Evolutionary conservation across 2,888 invertebrate genomes (phyloP), one percentile per base, ranked within the genome.

Genomic region (Caenorhabditis sinica): DNA sequence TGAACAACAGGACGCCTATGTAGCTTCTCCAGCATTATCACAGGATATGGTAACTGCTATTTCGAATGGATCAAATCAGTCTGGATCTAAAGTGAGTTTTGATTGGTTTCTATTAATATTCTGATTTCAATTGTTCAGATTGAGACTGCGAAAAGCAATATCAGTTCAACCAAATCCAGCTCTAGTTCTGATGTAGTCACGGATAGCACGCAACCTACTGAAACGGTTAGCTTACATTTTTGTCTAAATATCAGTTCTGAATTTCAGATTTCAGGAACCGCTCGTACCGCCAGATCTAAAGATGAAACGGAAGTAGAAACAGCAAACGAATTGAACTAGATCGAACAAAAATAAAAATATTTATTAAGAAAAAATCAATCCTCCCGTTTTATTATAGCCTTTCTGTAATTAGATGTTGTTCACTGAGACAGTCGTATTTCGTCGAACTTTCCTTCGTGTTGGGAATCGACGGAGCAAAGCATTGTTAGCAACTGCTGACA

Each of bases 401-500:
- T 65, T 45, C 30, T n/a, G 30, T 40, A 15, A 15, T 56, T 60
- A 53, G 23, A 51, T 66, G 49, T 83, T 68, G 74, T 69, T 83
- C 40, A 75, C 74, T 36, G 83, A 79, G 33, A 74, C 79, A 3
- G 79, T 74, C 8, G 80, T 85, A 43, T 81, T 76, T 60, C 86
- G 53, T 73, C 88, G 83, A 36, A 88, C 83, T 75, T 86, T 85
- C 45, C 90, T 71, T 69, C 90, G 60, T 2, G 91, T 89, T 51
- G 90, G 90, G 71, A 90, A 90, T 3, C 91, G 82, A 8, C 89
- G 85, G 63, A 92, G 86, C n/a, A 91, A 83, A 45, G 87, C 88
- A 71, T 92, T 90, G 73, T 92, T 92, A 13, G 91, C 91, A 43
- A 90, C 88, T 23, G 89, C 88, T 2, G 90, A 88, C 90, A 92